A percentile compares a stretch with the other conserved stretches of the same genome.
These are phyloP conservation scores for Miniopterus natalensis DNA, from an alignment of 2,113 vertebrate genomes.

Conservation along the genomic window DNA sequence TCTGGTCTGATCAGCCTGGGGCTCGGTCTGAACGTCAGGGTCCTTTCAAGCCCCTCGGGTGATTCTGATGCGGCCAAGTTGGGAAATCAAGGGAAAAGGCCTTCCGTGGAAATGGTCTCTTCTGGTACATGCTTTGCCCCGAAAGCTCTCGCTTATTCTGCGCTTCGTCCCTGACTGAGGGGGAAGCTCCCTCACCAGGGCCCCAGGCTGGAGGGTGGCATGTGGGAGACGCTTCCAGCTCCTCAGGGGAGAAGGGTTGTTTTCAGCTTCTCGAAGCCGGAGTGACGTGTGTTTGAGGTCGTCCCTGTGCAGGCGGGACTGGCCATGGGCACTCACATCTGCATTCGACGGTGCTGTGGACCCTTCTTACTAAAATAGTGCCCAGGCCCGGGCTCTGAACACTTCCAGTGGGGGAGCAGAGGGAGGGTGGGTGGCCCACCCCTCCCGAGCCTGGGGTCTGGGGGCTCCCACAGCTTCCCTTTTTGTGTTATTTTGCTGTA, in stretches of 20 bases:
- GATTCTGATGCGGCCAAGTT: background rate
- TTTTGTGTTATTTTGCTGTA: background rate
- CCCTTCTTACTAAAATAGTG: background rate
- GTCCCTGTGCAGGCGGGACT: background rate
- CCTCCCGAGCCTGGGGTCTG: background rate
- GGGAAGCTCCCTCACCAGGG: background rate
- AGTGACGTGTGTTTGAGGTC: accelerated
- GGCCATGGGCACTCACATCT: background rate
- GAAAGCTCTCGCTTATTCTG: background rate
- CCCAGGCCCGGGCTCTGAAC: background rate
- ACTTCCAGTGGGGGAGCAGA: background rate
- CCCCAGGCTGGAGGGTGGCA: accelerated
- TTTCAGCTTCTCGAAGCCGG: accelerated
- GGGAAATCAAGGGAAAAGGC: background rate
- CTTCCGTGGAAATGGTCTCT: background rate
- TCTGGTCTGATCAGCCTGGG: background rate
- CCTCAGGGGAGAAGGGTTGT: background rate
- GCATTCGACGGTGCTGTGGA: accelerated
- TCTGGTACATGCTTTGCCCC: background rate
- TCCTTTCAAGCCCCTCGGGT: background rate
- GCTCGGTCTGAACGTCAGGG: background rate
- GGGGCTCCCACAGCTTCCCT: too few species aligned
- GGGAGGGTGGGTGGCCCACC: background rate
- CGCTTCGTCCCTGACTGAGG: accelerated
- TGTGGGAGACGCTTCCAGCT: background rate